These are phyloP conservation scores for Hydrotaea cyrtoneurina DNA, from an alignment of 2,888 invertebrate species.

Conservation along the genomic window DNA sequence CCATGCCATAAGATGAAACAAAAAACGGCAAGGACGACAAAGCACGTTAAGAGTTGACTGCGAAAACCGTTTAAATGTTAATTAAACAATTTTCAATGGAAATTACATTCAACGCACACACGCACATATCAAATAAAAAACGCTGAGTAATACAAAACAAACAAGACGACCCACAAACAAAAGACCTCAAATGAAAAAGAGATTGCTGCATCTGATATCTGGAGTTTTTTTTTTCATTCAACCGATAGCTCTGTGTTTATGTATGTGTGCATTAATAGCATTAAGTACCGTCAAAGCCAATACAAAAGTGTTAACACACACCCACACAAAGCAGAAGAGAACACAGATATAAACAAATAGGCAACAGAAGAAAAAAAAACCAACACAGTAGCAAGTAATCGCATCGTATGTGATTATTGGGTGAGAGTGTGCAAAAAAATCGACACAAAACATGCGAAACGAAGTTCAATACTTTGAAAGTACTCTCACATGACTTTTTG, in stretches of 20 bases:
- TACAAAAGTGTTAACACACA: conserved; percentile 30
- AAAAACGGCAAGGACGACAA: not conserved
- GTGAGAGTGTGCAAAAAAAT: not conserved
- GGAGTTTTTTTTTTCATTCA: not conserved
- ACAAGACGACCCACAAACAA: not conserved
- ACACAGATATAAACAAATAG: not conserved
- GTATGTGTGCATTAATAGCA: conserved; percentile 22
- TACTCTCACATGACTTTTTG: not conserved
- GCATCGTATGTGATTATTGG: not conserved
- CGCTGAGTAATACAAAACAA: not conserved
- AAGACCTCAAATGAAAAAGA: conserved; percentile 5
- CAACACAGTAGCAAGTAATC: conserved; percentile 16
- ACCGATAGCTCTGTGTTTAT: conserved; percentile 8
- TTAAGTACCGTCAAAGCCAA: conserved; percentile 32
- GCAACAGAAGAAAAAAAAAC: not conserved
- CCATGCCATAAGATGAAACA: not conserved
- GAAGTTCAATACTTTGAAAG: conserved; percentile 2
- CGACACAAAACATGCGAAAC: not conserved
- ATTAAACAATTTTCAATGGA: conserved; percentile 57
- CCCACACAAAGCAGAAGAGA: not conserved
- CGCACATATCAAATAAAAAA: not conserved
- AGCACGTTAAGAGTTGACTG: not conserved
- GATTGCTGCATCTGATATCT: conserved; percentile 12
- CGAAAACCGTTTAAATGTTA: conserved; percentile 55
- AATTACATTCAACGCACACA: not conserved